Evolutionary conservation across 2,797 vertebrate genomes (phyloP), one percentile per base, ranked within the genome.

Genomic region (Acrocephalus scirpaceus): DNA sequence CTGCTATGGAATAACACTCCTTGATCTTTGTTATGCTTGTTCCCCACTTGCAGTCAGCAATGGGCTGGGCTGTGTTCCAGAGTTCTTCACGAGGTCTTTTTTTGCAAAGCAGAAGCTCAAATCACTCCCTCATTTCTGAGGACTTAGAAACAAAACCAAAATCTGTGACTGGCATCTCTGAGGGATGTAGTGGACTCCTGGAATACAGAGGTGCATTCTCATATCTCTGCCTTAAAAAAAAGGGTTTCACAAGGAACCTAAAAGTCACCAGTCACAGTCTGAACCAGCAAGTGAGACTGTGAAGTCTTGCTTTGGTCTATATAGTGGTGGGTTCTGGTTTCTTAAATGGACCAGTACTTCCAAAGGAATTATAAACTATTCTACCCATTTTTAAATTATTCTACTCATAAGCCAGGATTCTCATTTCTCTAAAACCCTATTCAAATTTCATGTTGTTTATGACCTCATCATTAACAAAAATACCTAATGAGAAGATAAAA

Each of bases 251-350:
- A 30, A 10, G 9, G 16, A n/a, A 32, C 47, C 26, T 32, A 47
- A 27, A 61, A 61, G 47, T 36, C 25, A 20, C 26, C 21, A 15
- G 17, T 8, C n/a, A n/a, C n/a, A n/a, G 3, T 51, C 38, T 44
- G 26, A 44, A 61, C 0, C 2, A 19, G 19, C 13, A 44, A 30
- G 5, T 23, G 27, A 51, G 21, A 10, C 16, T n/a, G 16, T 13
- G 8, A 44, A 20, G 7, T 26, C 38, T 20, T 60, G 30, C 5
- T 70, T 36, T 44, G 45, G 27, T 14, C n/a, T 21, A 21, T 5
- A 21, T 3, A 9, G 26, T 9, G 16, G 45, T 42, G 21, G 9
- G 7, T 2, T 30, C 16, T 4, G 27, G 1, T 27, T 32, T 34
- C 25, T 26, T 20, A 32, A 81, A 70, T 30, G 30, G 4, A 16